These are phyloP conservation scores for Maccullochella peelii DNA, from an alignment of 2,113 vertebrate species.

Conservation along the genomic window DNA sequence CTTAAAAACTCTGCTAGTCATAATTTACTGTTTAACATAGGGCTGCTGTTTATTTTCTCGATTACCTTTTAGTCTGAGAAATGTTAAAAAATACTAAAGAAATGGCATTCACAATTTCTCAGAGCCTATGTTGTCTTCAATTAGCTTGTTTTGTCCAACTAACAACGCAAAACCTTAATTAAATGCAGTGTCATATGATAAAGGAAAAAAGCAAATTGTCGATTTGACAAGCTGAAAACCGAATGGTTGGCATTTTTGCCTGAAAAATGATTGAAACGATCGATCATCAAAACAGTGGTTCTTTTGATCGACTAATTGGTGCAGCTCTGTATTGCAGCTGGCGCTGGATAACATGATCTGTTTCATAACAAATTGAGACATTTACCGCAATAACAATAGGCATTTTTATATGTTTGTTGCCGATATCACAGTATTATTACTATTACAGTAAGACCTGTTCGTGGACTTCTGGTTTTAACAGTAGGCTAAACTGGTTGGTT, in stretches of 20 bases:
- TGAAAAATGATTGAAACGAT: too few relatives aligned
- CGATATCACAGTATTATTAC: too few relatives aligned
- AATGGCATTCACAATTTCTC: background rate
- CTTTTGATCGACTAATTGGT: too few relatives aligned
- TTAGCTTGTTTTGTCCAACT: background rate
- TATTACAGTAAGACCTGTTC: background rate
- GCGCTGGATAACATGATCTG: background rate
- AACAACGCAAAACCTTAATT: background rate
- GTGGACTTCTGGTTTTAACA: too few relatives aligned
- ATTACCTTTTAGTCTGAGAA: background rate
- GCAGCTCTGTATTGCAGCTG: background rate
- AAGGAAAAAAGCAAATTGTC: too few relatives aligned
- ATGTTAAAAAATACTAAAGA: background rate
- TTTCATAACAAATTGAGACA: background rate
- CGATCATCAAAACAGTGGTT: background rate
- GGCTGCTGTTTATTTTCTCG: background rate
- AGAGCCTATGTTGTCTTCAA: background rate
- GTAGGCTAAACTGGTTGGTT: too few relatives aligned
- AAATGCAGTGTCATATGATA: too few relatives aligned
- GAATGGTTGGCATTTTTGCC: too few relatives aligned
- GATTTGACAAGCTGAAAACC: too few relatives aligned
- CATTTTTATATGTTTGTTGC: too few relatives aligned
- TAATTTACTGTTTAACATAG: background rate
- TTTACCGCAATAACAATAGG: too few relatives aligned
- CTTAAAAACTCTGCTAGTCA: conserved; percentile 7